These are phyloP conservation scores for Hydrochoerus hydrochaeris DNA, from an alignment of 2,113 vertebrate genomes.

Conservation along the genomic window DNA sequence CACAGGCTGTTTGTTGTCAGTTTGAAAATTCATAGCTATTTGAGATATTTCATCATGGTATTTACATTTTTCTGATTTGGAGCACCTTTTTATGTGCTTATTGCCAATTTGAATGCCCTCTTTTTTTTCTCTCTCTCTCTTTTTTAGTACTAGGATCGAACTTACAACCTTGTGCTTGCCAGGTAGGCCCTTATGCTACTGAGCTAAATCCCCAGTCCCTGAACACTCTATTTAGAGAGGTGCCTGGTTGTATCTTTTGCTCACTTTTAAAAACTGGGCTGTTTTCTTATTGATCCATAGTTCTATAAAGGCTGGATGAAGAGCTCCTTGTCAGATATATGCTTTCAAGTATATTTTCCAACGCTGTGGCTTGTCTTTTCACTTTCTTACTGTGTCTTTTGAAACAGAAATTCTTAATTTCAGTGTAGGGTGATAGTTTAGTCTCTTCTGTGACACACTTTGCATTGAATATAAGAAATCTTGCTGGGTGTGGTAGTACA, in stretches of 20 bases:
- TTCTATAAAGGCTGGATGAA: neutral
- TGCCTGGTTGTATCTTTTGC: neutral
- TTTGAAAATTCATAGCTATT: conserved; percentile 46
- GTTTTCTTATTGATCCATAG: neutral
- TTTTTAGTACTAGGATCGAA: too few species aligned
- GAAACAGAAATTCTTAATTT: conserved; percentile 32
- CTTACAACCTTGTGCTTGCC: too few species aligned
- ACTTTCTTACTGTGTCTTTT: conserved; percentile 32
- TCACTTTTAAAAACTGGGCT: neutral
- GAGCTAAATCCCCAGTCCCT: too few species aligned
- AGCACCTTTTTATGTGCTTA: neutral
- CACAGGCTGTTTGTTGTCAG: neutral
- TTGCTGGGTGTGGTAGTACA: neutral
- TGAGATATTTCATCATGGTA: neutral
- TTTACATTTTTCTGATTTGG: neutral
- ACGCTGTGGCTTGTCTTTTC: conserved; percentile 19
- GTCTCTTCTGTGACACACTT: conserved; percentile 8
- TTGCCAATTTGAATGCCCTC: neutral
- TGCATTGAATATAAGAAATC: conserved; percentile 35
- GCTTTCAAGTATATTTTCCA: conserved; percentile 39
- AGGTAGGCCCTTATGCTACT: too few species aligned
- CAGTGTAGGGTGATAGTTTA: neutral
- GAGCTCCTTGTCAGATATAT: neutral
- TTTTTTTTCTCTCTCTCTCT: too few species aligned
- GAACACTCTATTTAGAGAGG: neutral